Evolutionary conservation across 1,140 invertebrate genomes (phyloP), one percentile per base, ranked within the genome.

Genomic region (Musca domestica): DNA sequence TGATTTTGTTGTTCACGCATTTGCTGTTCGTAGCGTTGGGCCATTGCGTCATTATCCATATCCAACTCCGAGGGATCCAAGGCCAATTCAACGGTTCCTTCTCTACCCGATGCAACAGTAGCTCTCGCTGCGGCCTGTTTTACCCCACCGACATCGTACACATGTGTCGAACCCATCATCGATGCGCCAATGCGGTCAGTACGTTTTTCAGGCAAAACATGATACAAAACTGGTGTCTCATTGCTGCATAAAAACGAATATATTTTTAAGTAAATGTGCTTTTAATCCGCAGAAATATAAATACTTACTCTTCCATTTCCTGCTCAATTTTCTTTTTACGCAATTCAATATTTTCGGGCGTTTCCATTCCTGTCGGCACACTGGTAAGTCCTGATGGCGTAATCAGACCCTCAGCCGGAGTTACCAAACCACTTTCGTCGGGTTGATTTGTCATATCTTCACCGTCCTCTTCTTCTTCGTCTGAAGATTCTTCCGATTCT

Each of bases 81-180:
- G 0, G 96, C 94, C 71, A 99, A 87, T 82, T 99, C 96, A 23
- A 99, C 94, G 67, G 89, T 91, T 49, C 89, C 88, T 76, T 89
- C 88, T 51, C 84, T 84, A 67, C 88, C 86, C 34, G 52, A 76
- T 63, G 61, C 81, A 74, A 3, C 77, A 74, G 67, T 83, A 71
- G 70, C 66, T 23, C 71, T 75, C 54, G 76, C 73, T 1, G 81
- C 73, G 15, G 85, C 85, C 70, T 87, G 87, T 49, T 67, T 78
- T 14, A 76, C 76, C 9, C 71, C 69, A 10, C 71, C 71, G 82
- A 98, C 89, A 78, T 99, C 96, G 82, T 99, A 98, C 0, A 97
- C 93, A 83, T 99, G 97, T 0, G 95, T 96, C 15, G 96, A 99
- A 5, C 91, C 97, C 97, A 99, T 99, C 97, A 99, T 99, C 74